A percentile compares a stretch with the other conserved stretches of the same genome.
Conservation (phyloP, 2,797 vertebrate genomes). For the Morus bassanus region DNA sequence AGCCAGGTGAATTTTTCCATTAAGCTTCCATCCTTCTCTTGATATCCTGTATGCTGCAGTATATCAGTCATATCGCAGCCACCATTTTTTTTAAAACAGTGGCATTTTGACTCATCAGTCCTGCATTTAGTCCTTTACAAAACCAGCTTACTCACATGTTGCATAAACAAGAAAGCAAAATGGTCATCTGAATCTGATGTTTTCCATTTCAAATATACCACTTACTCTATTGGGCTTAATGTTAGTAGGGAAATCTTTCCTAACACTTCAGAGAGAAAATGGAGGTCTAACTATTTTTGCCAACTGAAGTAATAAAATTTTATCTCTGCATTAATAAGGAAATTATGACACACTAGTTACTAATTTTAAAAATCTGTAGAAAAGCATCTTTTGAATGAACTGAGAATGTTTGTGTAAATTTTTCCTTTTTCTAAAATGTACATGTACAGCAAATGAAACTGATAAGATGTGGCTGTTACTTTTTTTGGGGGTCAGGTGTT, state of each 20-base stretch:
- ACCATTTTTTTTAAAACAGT: too few relatives aligned
- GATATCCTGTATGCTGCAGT: not conserved
- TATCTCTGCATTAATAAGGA: not conserved
- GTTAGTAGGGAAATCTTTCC: not conserved
- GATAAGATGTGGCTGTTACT: not conserved
- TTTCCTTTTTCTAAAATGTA: not conserved
- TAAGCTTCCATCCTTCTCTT: not conserved
- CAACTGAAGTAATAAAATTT: not conserved
- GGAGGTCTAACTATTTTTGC: constrained; percentile 2
- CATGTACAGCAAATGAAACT: not conserved
- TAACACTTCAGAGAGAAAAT: not conserved
- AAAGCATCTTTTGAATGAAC: not conserved
- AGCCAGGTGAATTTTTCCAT: not conserved
- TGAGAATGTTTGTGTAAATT: not conserved
- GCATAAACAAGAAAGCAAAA: not conserved
- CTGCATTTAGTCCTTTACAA: not conserved
- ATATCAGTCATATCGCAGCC: not conserved
- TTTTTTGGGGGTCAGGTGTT: not conserved
- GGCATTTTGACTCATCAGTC: not conserved
- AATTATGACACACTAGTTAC: not conserved
- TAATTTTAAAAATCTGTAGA: constrained; percentile 19
- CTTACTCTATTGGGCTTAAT: not conserved
- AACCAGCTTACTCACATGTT: rapidly evolving
- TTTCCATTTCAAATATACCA: not conserved
- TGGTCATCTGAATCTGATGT: not conserved